A percentile compares a stretch with the other conserved stretches of the same genome.
Evolutionary conservation across 2,113 vertebrate species (phyloP).

Genomic region (Lontra canadensis): DNA sequence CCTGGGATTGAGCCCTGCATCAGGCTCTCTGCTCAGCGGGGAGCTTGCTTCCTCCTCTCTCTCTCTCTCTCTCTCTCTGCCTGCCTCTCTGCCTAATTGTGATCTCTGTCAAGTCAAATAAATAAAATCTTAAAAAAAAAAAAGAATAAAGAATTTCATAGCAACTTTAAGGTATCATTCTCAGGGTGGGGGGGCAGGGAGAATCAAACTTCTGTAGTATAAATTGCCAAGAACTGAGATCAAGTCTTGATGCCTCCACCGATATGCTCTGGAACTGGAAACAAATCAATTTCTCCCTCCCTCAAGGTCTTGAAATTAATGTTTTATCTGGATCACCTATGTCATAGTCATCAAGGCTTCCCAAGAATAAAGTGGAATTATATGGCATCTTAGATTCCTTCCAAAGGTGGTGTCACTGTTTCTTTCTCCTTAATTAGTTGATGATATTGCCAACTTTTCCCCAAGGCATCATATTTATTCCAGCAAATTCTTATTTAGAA

Average conservation of each 20-base stretch:
- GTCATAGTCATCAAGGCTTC: constrained; percentile 61
- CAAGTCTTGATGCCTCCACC: constrained; percentile 33
- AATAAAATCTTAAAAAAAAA: too few relatives aligned
- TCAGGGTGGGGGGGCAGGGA: neutral
- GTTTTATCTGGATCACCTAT: constrained; percentile 72
- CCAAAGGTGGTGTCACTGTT: constrained; percentile 70
- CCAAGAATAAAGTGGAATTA: constrained; percentile 64
- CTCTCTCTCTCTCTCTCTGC: too few relatives aligned
- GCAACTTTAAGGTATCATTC: constrained; percentile 53
- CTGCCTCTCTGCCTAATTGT: too few relatives aligned
- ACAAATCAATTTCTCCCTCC: neutral
- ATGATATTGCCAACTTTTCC: constrained; percentile 62
- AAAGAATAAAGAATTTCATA: constrained; percentile 4
- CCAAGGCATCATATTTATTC: constrained; percentile 65
- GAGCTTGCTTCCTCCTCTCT: too few relatives aligned
- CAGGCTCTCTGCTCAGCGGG: too few relatives aligned
- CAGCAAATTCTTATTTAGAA: constrained; percentile 69
- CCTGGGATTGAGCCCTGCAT: too few relatives aligned
- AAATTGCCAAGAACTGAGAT: constrained; percentile 50
- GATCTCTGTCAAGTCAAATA: too few relatives aligned
- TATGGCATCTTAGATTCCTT: constrained; percentile 69
- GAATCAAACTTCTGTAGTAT: neutral
- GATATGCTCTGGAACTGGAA: constrained; percentile 23
- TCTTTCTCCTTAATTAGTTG: constrained; percentile 72
- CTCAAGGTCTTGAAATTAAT: constrained; percentile 48